A percentile compares a stretch with the other conserved stretches of the same genome.
phyloP scores from a whole-genome alignment of 2,888 invertebrate species.

The Netelia virgata region DNA sequence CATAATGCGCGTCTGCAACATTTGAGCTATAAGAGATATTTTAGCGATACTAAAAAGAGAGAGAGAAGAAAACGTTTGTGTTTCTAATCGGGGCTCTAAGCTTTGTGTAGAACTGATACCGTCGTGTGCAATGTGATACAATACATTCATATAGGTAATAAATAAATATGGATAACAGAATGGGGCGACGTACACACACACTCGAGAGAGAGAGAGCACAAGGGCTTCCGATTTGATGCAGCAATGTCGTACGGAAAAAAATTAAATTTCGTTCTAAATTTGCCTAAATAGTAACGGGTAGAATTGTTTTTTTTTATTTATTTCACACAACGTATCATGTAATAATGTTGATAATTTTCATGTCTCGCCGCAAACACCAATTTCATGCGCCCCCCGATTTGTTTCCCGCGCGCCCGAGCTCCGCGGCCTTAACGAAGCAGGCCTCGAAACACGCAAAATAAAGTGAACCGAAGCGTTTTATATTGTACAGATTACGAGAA shows the following conservation, averaged over 20 bases:
- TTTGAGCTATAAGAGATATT: conserved; percentile 59
- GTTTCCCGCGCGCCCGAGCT: conserved; percentile 62
- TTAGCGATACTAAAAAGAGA: conserved; percentile 54
- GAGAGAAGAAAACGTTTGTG: conserved; percentile 43
- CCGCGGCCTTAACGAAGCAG: conserved; percentile 23
- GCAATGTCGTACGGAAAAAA: conserved; percentile 18
- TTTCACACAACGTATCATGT: conserved; percentile 35
- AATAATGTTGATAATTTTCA: conserved; percentile 42
- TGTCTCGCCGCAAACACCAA: conserved; percentile 45
- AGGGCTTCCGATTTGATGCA: conserved; percentile 52
- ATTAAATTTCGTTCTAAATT: conserved; percentile 36
- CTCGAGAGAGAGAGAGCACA: conserved; percentile 39
- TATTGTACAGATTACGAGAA: conserved; percentile 79
- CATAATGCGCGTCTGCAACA: conserved; percentile 52
- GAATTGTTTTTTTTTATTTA: conserved; percentile 50
- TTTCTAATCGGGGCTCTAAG: conserved; percentile 59
- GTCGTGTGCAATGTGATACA: conserved; percentile 82
- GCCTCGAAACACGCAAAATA: conserved; percentile 34
- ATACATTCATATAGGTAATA: conserved; percentile 73
- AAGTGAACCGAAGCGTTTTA: conserved; percentile 65
- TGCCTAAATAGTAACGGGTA: conserved; percentile 50
- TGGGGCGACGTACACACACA: conserved; percentile 28
- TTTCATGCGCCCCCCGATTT: conserved; percentile 60
- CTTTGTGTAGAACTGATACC: conserved; percentile 74
- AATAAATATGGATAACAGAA: conserved; percentile 61